Evolutionary conservation across 2,113 vertebrate genomes (phyloP).

Genomic region (Tursiops truncatus): DNA sequence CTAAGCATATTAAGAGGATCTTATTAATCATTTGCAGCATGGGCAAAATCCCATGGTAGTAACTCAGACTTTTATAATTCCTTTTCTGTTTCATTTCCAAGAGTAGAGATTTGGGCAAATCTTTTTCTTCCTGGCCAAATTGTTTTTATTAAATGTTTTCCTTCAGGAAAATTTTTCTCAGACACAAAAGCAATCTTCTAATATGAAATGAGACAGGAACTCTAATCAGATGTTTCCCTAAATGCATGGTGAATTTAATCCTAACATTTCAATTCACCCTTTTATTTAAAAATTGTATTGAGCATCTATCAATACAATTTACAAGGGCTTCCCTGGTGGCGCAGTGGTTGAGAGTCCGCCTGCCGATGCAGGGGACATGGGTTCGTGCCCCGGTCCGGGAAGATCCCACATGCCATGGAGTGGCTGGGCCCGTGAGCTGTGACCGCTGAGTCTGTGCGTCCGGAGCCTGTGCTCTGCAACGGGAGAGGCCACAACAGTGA

Average conservation of each 20-base stretch:
- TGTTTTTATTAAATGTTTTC: not conserved
- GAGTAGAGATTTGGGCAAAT: not conserved
- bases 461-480: too few relatives aligned
- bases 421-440: too few relatives aligned
- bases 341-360: too few relatives aligned
- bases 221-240: not conserved
- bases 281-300: not conserved
- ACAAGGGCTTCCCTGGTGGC: not conserved
- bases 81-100: not conserved
- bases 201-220: not conserved
- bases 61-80: not conserved
- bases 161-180: not conserved
- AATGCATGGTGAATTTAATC: not conserved
- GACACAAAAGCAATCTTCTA: not conserved
- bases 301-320: too few relatives aligned
- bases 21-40: not conserved
- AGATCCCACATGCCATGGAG: too few relatives aligned
- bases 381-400: too few relatives aligned
- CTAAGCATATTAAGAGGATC: not conserved
- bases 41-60: not conserved
- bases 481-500: too few relatives aligned
- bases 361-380: too few relatives aligned
- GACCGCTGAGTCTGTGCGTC: too few relatives aligned
- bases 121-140: not conserved
- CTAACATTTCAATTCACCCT: not conserved